Percentiles rank a stretch among this genome's conserved stretches.
phyloP scores from a whole-genome alignment of 1,140 invertebrate genomes.

The Dendroctonus valens region DNA sequence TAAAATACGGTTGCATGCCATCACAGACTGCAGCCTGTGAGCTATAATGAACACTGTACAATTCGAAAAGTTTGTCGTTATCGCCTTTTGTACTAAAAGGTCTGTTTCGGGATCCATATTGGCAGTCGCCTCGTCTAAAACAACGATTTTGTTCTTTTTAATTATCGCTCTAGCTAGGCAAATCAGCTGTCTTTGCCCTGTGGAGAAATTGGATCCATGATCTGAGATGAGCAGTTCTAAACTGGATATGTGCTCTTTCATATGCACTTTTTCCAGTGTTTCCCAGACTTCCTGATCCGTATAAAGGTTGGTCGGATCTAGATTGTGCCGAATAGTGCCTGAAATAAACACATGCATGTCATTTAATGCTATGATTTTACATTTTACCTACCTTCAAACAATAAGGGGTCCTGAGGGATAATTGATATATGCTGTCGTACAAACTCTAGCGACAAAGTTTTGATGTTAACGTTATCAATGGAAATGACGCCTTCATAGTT shows the following conservation, averaged over 20 bases:
- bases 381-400: slow-evolving; percentile 63
- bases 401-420: slow-evolving; percentile 83
- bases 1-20: slow-evolving; percentile 74
- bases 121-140: slow-evolving; percentile 75
- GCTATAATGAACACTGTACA: slow-evolving; percentile 82
- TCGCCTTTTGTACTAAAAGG: slow-evolving; percentile 67
- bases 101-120: slow-evolving; percentile 70
- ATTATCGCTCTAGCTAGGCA: slow-evolving; percentile 76
- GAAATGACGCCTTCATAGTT: slow-evolving; percentile 56
- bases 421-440: slow-evolving; percentile 77
- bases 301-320: slow-evolving; percentile 32
- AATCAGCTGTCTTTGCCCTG: slow-evolving; percentile 77
- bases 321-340: slow-evolving; percentile 31
- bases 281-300: slow-evolving; percentile 53
- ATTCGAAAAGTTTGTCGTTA: slow-evolving; percentile 65
- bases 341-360: slow-evolving; percentile 1
- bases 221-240: slow-evolving; percentile 33
- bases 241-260: slow-evolving; percentile 37
- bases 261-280: slow-evolving; percentile 46
- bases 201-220: slow-evolving; percentile 57
- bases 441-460: slow-evolving; percentile 65
- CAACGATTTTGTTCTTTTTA: slow-evolving; percentile 70
- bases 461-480: slow-evolving; percentile 61
- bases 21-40: slow-evolving; percentile 77
- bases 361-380: slow-evolving; percentile 52